Evolutionary conservation across 2,797 vertebrate species (phyloP), one percentile per base, ranked within the genome.

Genomic region (Eleutherodactylus coqui): DNA sequence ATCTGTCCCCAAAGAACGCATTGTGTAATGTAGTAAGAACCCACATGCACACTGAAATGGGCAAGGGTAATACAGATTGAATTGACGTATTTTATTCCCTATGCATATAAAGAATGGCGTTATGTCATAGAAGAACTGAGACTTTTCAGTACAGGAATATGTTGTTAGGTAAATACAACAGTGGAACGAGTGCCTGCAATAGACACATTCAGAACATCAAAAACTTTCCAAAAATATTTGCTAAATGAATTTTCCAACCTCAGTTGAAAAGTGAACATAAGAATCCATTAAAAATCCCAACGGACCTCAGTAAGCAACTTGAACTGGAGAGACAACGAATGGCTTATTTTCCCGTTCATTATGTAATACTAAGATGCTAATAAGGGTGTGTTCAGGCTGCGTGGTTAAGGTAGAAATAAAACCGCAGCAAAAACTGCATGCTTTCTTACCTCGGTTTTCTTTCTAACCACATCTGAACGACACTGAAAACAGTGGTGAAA

Each of bases 1-100:
- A 84, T 84, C 83, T 51, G 36, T 72, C 75, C 75, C 75, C 27
- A 69, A 85, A 79, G 62, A 62, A 36, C n/a, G 3, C 21, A 36
- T 76, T 53, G 45, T 45, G 41, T 79, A 85, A 72, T 85, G 51
- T 73, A 72, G 67, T 47, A 73, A 38, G 69, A 75, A 38, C 27
- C 38, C 14, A 77, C 34, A 79, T 45, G 32, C 47, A 53, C 69
- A 69, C 62, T 49, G 45, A 70, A 75, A 75, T 64, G 72, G 43
- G 64, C 70, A 75, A 58, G 38, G 55, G 53, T 85, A 41, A 73
- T 47, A 80, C 53, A 19, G 41, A 45, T 32, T 85, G 34, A 80
- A 70, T 47, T 69, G 53, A 76, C 53, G 70, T 62, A 32, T 32
- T 83, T 41, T 62, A 75, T 55, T 83, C 67, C 47, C 64, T 82